These are phyloP conservation scores for Ciona savignyi DNA, from an alignment of 23 tunicate genomes.

Conservation along the genomic window DNA sequence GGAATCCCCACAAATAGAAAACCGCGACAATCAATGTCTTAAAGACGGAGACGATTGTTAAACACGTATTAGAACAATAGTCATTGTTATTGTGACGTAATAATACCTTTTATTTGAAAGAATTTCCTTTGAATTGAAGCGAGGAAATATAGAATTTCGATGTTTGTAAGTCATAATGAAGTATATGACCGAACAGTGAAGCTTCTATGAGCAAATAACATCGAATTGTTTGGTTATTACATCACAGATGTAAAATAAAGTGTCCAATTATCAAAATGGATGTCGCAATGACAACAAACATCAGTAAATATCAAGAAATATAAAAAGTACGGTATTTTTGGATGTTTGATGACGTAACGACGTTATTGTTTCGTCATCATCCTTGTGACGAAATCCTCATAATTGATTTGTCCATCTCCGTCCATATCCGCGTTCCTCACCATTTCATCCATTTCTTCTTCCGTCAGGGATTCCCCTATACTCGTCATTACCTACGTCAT, in stretches of 20 bases:
- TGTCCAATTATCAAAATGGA: neutral
- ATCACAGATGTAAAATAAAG: neutral
- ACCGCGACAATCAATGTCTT: neutral
- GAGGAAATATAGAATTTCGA: neutral
- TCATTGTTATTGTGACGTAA: neutral
- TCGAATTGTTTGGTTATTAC: neutral
- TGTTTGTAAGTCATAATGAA: neutral
- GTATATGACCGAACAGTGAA: neutral
- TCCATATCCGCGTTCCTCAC: constrained; percentile 52
- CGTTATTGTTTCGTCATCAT: constrained; percentile 28
- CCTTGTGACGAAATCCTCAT: constrained; percentile 51
- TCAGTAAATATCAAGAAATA: too few relatives aligned
- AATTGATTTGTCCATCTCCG: constrained; percentile 55
- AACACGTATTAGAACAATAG: neutral
- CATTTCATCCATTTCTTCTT: constrained; percentile 51
- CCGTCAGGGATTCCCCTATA: constrained; percentile 23
- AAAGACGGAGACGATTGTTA: neutral
- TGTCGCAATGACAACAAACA: neutral
- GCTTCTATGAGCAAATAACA: neutral
- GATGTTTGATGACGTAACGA: neutral
- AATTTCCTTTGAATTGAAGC: neutral
- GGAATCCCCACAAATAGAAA: neutral
- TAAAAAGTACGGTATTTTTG: neutral
- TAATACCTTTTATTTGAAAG: neutral
- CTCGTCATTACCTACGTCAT: constrained; percentile 33